Percentiles rank a stretch among this genome's conserved stretches.
These are phyloP conservation scores for Peromyscus polionotus DNA, from an alignment of 2,113 vertebrate genomes.

Conservation along the genomic window DNA sequence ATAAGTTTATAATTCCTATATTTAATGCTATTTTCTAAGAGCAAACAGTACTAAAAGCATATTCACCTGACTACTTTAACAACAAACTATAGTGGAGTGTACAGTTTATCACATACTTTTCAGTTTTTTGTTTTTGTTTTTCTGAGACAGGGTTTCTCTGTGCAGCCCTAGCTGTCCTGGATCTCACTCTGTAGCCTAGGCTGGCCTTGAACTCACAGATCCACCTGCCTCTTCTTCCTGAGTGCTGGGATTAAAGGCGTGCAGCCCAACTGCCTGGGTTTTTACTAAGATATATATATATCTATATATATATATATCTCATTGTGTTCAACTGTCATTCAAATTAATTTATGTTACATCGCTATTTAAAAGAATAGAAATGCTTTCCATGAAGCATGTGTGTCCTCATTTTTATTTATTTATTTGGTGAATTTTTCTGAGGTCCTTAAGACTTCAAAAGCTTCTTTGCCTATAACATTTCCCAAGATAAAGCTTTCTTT, in stretches of 20 bases:
- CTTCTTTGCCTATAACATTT: not conserved
- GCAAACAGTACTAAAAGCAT: not conserved
- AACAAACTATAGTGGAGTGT: constrained; percentile 10
- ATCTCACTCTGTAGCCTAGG: too few relatives aligned
- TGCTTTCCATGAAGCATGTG: not conserved
- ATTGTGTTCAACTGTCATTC: constrained; percentile 33
- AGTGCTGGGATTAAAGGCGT: not conserved
- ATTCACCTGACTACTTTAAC: not conserved
- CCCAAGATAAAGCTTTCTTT: not conserved
- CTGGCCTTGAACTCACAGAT: not conserved
- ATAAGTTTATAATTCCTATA: constrained; percentile 52
- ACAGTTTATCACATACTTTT: constrained; percentile 55
- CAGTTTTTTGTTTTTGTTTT: not conserved
- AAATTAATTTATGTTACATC: constrained; percentile 26
- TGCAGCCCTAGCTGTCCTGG: not conserved
- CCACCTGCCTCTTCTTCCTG: not conserved
- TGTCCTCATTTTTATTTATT: not conserved
- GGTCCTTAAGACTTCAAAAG: constrained; percentile 15
- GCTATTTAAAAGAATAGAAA: constrained; percentile 31
- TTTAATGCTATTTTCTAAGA: constrained; percentile 46
- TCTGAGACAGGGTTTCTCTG: not conserved
- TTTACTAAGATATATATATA: not conserved
- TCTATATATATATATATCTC: not conserved
- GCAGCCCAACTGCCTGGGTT: not conserved
- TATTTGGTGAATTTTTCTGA: not conserved